Conservation (phyloP, 2,797 vertebrate species). For the Myiothlypis coronata region DNA sequence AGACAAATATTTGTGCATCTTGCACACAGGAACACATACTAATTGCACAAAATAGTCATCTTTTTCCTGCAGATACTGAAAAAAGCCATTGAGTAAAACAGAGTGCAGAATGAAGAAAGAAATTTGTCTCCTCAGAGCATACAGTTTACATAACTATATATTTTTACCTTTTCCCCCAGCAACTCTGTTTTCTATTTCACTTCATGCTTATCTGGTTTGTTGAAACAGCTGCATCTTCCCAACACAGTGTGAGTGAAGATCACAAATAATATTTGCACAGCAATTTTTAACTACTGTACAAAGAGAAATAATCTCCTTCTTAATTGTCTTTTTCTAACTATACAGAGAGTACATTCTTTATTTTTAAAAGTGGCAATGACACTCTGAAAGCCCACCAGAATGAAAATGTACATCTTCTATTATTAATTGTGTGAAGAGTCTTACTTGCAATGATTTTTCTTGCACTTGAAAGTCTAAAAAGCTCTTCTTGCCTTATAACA, state of each 20-base stretch:
- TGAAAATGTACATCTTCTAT: not conserved
- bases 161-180: constrained; percentile 4
- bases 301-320: constrained; percentile 27
- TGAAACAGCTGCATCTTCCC: constrained; percentile 56
- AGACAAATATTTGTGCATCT: not conserved
- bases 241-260: not conserved
- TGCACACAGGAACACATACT: not conserved
- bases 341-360: not conserved
- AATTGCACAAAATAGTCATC: not conserved
- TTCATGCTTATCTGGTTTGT: not conserved
- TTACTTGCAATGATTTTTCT: not conserved
- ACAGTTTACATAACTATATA: not conserved
- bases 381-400: not conserved
- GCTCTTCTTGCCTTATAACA: not conserved
- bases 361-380: constrained; percentile 17
- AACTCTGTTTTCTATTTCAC: constrained; percentile 38
- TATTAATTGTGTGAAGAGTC: not conserved
- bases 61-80: not conserved
- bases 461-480: not conserved
- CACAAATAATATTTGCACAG: constrained; percentile 59
- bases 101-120: not conserved
- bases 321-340: constrained; percentile 38
- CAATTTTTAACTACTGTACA: constrained; percentile 53
- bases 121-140: not conserved
- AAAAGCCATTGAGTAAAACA: not conserved